These are phyloP conservation scores for Chouioia cunea DNA, from an alignment of 2,888 invertebrate genomes.

Conservation along the genomic window DNA sequence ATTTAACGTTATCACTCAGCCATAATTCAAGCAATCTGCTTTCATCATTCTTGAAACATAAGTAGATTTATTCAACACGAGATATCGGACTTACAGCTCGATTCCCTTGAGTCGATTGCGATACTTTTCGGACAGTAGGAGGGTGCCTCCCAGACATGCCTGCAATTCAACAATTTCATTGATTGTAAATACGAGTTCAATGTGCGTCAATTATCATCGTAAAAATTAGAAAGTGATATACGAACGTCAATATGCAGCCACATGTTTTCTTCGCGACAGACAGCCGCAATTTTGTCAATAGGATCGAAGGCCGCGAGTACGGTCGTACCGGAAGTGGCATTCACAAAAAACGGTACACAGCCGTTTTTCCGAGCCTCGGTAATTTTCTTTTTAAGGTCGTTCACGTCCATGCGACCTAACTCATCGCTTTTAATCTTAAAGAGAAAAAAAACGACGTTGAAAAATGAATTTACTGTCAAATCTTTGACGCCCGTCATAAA, in stretches of 20 bases:
- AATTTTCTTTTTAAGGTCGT: conserved; percentile 75
- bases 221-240: conserved; percentile 50
- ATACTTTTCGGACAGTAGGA: conserved; percentile 78
- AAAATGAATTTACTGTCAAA: neutral
- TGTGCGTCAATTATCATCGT: conserved; percentile 1
- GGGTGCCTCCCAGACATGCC: conserved; percentile 85
- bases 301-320: conserved; percentile 88
- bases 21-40: conserved; percentile 13
- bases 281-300: conserved; percentile 75
- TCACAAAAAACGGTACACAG: conserved; percentile 77
- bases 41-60: conserved; percentile 2
- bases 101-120: conserved; percentile 75
- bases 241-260: conserved; percentile 89
- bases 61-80: neutral
- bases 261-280: conserved; percentile 77
- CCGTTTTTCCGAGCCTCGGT: conserved; percentile 68
- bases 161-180: conserved; percentile 63
- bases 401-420: conserved; percentile 76
- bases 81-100: conserved; percentile 70
- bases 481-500: too few species aligned
- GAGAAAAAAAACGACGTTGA: conserved; percentile 53
- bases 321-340: conserved; percentile 85
- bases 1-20: conserved; percentile 7
- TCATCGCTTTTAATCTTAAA: conserved; percentile 76
- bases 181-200: neutral